Evolutionary conservation across 2,113 vertebrate genomes (phyloP).

Genomic region (Marmota flaviventris): DNA sequence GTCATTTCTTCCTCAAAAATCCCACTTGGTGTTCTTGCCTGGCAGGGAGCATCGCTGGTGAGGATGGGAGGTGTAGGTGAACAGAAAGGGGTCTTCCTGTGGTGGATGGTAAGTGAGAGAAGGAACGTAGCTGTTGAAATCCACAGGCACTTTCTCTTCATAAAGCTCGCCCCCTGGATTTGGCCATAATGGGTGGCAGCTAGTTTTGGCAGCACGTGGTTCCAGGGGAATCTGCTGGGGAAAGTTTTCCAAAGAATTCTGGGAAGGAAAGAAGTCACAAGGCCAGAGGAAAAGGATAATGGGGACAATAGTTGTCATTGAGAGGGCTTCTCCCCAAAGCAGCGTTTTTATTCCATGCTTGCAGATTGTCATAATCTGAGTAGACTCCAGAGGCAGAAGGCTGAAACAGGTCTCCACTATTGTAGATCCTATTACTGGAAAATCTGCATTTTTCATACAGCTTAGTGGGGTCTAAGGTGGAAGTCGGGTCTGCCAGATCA

Average conservation of each 20-base stretch:
- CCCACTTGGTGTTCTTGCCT: background rate
- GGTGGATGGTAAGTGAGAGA: rapidly evolving
- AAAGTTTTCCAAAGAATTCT: constrained; percentile 17
- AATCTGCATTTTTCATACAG: constrained; percentile 78
- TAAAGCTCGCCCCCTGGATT: background rate
- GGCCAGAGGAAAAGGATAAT: constrained; percentile 60
- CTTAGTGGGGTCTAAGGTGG: constrained; percentile 48
- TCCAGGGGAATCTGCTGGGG: constrained; percentile 59
- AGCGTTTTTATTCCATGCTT: constrained; percentile 69
- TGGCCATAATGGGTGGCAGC: constrained; percentile 42
- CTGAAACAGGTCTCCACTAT: constrained; percentile 63
- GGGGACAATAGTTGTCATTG: background rate
- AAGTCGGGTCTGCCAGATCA: background rate
- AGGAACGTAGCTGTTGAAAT: constrained; percentile 25
- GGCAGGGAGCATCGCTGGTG: constrained; percentile 17
- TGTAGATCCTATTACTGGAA: constrained; percentile 37
- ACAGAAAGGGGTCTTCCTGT: constrained; percentile 71
- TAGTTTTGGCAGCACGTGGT: background rate
- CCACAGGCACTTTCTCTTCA: constrained; percentile 52
- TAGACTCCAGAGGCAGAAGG: constrained; percentile 62
- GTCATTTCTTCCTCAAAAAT: background rate
- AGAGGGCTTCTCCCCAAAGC: constrained; percentile 57
- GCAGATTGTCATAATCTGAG: background rate
- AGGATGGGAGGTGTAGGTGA: background rate
- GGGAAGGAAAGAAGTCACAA: constrained; percentile 65